phyloP scores from a whole-genome alignment of 2,888 invertebrate genomes.

The Melieria omissa region DNA sequence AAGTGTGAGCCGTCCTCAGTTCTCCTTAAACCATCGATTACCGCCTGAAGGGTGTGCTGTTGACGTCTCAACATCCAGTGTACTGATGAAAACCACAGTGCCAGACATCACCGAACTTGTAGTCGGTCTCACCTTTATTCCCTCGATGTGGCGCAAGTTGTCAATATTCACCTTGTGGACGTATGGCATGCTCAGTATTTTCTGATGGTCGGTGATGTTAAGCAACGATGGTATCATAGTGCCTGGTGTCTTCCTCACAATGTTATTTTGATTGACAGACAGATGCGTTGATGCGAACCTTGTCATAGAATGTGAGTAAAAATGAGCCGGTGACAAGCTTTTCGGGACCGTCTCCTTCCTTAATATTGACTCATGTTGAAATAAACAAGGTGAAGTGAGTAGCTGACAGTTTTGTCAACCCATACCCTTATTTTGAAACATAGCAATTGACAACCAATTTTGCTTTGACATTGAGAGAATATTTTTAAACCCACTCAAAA shows the following conservation, averaged over 20 bases:
- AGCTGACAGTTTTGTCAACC: too few relatives aligned
- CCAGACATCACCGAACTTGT: slow-evolving; percentile 10
- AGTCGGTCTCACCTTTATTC: slow-evolving; percentile 24
- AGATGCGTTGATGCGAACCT: slow-evolving; percentile 34
- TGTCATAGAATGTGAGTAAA: slow-evolving; percentile 31
- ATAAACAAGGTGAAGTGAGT: too few relatives aligned
- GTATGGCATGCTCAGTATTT: slow-evolving; percentile 37
- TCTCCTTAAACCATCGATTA: too few relatives aligned
- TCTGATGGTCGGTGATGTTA: slow-evolving; percentile 40
- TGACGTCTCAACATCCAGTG: too few relatives aligned
- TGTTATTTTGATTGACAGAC: slow-evolving; percentile 27
- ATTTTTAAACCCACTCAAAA: too few relatives aligned
- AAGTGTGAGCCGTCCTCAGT: too few relatives aligned
- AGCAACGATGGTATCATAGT: slow-evolving; percentile 11
- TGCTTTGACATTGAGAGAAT: too few relatives aligned
- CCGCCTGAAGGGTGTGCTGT: too few relatives aligned
- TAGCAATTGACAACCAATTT: too few relatives aligned
- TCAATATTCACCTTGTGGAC: slow-evolving; percentile 33
- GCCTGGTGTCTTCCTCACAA: slow-evolving; percentile 15
- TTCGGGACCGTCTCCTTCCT: not conserved
- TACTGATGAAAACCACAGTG: too few relatives aligned
- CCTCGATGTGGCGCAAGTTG: slow-evolving; percentile 33
- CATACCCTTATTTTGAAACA: too few relatives aligned
- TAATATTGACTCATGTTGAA: too few relatives aligned
- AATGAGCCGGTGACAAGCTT: slow-evolving; percentile 22